Base-by-base conservation (phyloP, 1,140 invertebrate species). In the Zaprionus ornatus region DNA sequence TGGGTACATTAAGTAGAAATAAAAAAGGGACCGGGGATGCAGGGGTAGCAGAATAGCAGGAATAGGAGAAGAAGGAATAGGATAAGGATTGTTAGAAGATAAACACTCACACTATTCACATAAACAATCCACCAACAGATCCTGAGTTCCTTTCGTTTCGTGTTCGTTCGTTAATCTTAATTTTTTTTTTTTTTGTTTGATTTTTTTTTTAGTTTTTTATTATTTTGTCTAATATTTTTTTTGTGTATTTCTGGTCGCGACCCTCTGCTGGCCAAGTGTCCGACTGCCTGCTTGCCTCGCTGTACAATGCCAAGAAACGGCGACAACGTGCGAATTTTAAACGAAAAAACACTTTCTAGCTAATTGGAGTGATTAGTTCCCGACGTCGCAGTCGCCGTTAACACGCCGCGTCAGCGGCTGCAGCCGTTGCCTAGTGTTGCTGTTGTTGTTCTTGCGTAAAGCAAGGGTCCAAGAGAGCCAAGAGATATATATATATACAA, bases 291-390 rank as follows among this genome's bases (percentile, higher is more conserved):
- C 54, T 76, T 71, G 79, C 62, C 83, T 77, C 75, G 69, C 72
- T 72, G 62, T 77, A 85, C 83, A 92, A 92, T 92, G 91, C 87
- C 91, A 92, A 92, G 87, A 91, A 91, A 90, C 80, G 74, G 91
- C 87, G 87, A 91, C 87, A 91, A 79, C 80, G 85, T 88, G 91
- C 91, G 87, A 91, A 92, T 91, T 92, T 92, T 81, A 92, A 92
- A 86, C 82, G 78, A 90, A 90, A 90, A 91, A 82, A 74, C 81
- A 84, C 80, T 88, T 88, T 88, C 85, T 85, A 90, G 75, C 85
- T 90, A 90, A 88, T 90, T 88, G 85, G 79, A 88, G 85, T 90
- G 85, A 90, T 90, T 88, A 88, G 85, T 88, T 72, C 75, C 81
- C 70, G 68, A 65, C 84, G 79, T 79, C 74, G 56, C 63, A 42